phyloP scores from a whole-genome alignment of 1,140 invertebrate genomes.

The Lerema accius region DNA sequence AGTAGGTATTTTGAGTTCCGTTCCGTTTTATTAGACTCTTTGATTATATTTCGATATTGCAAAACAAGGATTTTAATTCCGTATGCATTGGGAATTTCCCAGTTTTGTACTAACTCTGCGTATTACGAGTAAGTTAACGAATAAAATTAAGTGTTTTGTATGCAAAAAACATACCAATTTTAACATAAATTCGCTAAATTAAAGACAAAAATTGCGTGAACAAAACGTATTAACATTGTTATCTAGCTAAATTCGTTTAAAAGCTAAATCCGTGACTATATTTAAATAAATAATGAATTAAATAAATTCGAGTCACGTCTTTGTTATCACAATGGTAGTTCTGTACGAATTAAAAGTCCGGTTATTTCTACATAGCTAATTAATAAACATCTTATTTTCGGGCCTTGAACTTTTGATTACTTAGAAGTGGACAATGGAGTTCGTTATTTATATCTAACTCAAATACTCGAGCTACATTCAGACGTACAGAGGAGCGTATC shows the following conservation, averaged over 20 bases:
- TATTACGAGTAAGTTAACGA: neutral
- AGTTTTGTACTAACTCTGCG: neutral
- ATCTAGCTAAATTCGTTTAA: constrained; percentile 45
- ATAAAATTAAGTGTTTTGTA: neutral
- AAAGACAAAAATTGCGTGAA: constrained; percentile 6
- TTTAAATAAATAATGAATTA: constrained; percentile 52
- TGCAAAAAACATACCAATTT: constrained; percentile 5
- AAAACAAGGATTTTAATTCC: neutral
- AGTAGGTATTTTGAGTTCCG: constrained; percentile 19
- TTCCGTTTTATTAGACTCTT: constrained; percentile 28
- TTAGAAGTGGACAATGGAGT: constrained; percentile 70
- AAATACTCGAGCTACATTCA: constrained; percentile 62
- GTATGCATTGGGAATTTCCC: neutral
- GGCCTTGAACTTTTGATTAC: constrained; percentile 79
- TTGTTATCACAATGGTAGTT: constrained; percentile 67
- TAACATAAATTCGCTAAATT: neutral
- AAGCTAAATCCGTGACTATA: constrained; percentile 46
- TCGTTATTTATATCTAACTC: constrained; percentile 68
- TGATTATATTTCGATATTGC: constrained; percentile 27
- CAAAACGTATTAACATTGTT: constrained; percentile 18
- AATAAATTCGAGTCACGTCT: constrained; percentile 58
- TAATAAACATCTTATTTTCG: constrained; percentile 75
- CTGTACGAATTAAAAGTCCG: constrained; percentile 58
- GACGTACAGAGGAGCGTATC: constrained; percentile 63
- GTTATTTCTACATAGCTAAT: constrained; percentile 73